phyloP scores from a whole-genome alignment of 1,140 invertebrate genomes.

The Neodiprion lecontei region DNA sequence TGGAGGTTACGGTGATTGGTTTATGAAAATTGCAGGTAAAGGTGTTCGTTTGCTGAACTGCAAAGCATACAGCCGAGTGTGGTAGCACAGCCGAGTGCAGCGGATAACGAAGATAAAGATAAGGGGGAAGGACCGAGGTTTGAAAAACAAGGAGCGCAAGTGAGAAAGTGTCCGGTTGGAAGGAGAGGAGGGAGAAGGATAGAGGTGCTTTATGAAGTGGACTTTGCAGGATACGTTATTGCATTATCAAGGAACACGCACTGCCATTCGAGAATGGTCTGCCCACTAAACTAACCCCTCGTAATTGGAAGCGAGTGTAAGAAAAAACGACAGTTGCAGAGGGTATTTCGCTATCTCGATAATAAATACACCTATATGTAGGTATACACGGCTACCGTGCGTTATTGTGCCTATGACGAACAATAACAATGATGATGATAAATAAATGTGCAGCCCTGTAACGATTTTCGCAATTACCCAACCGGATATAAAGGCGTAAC shows the following conservation, averaged over 20 bases:
- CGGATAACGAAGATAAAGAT: constrained; percentile 57
- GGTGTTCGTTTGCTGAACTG: background rate
- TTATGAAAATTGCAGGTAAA: background rate
- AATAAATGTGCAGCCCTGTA: background rate
- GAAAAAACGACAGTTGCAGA: constrained; percentile 36
- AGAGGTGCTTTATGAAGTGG: constrained; percentile 55
- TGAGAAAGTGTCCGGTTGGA: constrained; percentile 3
- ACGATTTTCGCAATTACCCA: background rate
- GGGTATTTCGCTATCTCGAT: constrained; percentile 46
- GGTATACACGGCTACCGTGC: constrained; percentile 44
- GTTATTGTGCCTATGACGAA: constrained; percentile 28
- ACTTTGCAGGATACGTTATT: constrained; percentile 52
- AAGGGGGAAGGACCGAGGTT: constrained; percentile 29
- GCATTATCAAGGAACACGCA: constrained; percentile 56
- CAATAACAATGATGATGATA: too few species aligned
- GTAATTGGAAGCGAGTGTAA: constrained; percentile 44
- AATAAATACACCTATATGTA: constrained; percentile 43
- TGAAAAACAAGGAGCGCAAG: constrained; percentile 11
- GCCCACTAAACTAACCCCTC: constrained; percentile 38
- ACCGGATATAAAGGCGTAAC: too few species aligned
- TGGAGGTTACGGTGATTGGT: background rate
- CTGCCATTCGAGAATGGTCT: constrained; percentile 19
- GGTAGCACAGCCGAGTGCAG: background rate
- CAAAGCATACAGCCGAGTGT: background rate
- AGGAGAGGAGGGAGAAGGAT: constrained; percentile 25